Base-by-base conservation (phyloP, 2,113 vertebrate genomes). In the Aleadryas rufinucha region DNA sequence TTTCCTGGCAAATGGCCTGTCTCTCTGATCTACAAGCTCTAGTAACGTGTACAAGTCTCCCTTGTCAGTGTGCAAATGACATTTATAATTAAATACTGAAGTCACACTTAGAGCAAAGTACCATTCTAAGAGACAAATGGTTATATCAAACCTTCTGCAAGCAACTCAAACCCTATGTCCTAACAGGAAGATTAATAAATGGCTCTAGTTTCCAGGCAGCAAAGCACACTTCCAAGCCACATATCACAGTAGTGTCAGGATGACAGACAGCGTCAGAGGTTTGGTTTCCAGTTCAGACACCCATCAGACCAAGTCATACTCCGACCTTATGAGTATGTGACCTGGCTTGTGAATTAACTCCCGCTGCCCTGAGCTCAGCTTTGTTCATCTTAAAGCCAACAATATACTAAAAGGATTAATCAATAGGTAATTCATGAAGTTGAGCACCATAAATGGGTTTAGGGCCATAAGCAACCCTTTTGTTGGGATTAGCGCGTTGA, bases 381-480 rank as follows among this genome's bases (percentile, higher is more conserved):
- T 96, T 96, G 91, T 96, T 96, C 97, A 98, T 97, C 98, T 97
- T 97, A 97, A 98, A 97, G 97, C 97, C 94, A 98, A 96, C 97
- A 98, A 98, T 97, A 98, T 97, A 97, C 96, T 95, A 97, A 97
- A 95, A 98, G 98, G 88, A 97, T 97, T 98, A 98, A 99, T 99
- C 98, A 99, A 99, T 98, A 98, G 97, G 98, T 98, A 99, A 99
- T 98, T 98, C 98, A 98, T 97, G 97, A 93, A 98, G 97, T 96
- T 97, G 97, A 98, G 92, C 97, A 96, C 98, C 98, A 98, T 98
- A 98, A 98, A 97, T 95, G 91, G 82, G 95, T 95, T 95, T 90
- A 97, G 90, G 95, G 97, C 93, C 91, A 98, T 98, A 98, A 98
- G 98, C 97, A 97, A 96, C 79, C 84, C 98, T 97, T 98, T 97